Conservation (phyloP, 2,888 invertebrate genomes). For the Melikaiella ostensackeni region DNA sequence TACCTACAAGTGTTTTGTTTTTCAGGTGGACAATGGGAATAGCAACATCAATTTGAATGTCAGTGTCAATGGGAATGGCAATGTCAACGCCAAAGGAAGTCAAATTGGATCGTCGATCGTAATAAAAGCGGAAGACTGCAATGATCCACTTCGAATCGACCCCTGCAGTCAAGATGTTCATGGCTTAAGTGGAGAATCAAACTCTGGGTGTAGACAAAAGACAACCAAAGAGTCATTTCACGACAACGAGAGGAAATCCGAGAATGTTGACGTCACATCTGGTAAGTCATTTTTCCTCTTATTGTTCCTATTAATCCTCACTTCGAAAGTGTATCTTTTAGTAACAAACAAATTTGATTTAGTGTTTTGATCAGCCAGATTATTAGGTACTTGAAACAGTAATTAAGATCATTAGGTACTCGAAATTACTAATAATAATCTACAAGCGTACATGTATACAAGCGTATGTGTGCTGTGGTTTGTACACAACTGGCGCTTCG, state of each 20-base stretch:
- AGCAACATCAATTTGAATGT: slow-evolving; percentile 63
- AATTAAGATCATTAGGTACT: no score
- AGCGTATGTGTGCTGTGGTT: no score
- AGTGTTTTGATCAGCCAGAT: neutral
- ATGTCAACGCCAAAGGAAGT: slow-evolving; percentile 44
- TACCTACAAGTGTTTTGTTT: slow-evolving; percentile 58
- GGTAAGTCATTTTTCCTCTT: neutral
- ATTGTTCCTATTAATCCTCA: neutral
- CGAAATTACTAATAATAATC: no score
- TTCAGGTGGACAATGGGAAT: slow-evolving; percentile 72
- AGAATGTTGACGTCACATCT: slow-evolving; percentile 16
- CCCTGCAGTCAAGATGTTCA: slow-evolving; percentile 24
- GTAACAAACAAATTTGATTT: neutral
- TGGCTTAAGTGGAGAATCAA: slow-evolving; percentile 19
- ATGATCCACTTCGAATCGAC: slow-evolving; percentile 49
- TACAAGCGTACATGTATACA: no score
- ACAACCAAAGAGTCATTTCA: slow-evolving; percentile 29
- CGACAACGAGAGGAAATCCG: slow-evolving; percentile 26
- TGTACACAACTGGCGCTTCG: no score
- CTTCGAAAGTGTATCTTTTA: neutral
- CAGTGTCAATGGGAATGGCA: slow-evolving; percentile 51
- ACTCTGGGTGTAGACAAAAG: slow-evolving; percentile 19
- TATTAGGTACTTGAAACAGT: no score
- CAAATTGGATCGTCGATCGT: slow-evolving; percentile 43
- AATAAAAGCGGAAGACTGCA: slow-evolving; percentile 47